Base-by-base conservation (phyloP, 1,140 invertebrate genomes). In the Dendrolimus punctatus region DNA sequence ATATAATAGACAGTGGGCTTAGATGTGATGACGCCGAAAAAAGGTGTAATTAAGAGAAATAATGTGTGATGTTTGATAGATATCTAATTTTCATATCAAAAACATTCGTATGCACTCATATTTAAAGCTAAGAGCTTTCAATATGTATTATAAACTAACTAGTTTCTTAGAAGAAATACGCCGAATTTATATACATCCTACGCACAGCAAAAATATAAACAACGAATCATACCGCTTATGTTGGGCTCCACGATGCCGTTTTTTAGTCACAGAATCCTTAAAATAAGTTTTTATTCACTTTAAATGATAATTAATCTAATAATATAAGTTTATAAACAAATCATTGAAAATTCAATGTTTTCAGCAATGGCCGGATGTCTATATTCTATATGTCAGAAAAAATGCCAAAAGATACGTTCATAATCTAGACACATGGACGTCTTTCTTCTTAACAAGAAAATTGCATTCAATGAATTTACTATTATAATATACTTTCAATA, bases 221-320 rank as follows among this genome's bases (percentile, higher is more conserved):
- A 60, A 60, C 58, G 51, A 64, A 58, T 39, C 62, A 55, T 56
- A 78, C 77, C 70, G 59, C 57, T 78, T 53, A 68, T 66, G 56
- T 78, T 73, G 62, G 77, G 73, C 62, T 80, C 77, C 74, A 80
- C 71, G 71, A 57, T 63, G 68, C 8, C 40, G 5, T 40, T 9
- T 8, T 2, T 45, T n/a, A 9, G n/a, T n/a, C 7, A 23, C 43
- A 8, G 4, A 45, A 45, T 10, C 23, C 43, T 9, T 10, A 45
- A n/a, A 45, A 45, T 9, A 45, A 9, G 23, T 45, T n/a, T 6
- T 6, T 10, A 45, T n/a, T 6, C 43, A 45, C 43, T 45, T 8
- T n/a, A 6, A 6, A 5, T 9, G 6, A n/a, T n/a, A 8, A 45
- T 6, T 45, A 9, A n/a, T n/a, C 6, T 8, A 45, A 45, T 10